Evolutionary conservation across 2,888 invertebrate genomes (phyloP).

Genomic region (Cepaea hortensis): DNA sequence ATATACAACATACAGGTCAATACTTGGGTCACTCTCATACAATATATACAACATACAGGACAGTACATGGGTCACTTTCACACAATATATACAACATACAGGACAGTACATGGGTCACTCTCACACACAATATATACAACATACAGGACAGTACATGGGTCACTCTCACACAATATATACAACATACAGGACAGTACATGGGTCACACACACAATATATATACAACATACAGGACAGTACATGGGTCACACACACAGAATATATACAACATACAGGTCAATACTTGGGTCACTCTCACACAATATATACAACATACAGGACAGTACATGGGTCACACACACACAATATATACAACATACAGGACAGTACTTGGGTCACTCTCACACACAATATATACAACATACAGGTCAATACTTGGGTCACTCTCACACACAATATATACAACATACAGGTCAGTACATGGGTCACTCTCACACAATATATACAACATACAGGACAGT

Average conservation of each 20-base stretch:
- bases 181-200: not conserved
- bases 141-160: not conserved
- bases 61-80: not conserved
- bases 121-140: too few relatives aligned
- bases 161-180: not conserved
- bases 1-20: not conserved
- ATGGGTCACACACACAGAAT: not conserved
- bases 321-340: not conserved
- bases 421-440: too few relatives aligned
- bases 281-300: not conserved
- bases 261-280: not conserved
- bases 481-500: not conserved
- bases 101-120: not conserved
- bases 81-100: not conserved
- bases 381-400: not conserved
- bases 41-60: not conserved
- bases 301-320: not conserved
- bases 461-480: not conserved
- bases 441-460: not conserved
- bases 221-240: not conserved
- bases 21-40: not conserved
- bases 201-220: not conserved
- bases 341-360: not conserved
- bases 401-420: not conserved
- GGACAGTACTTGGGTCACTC: not conserved